Evolutionary conservation across 2,888 invertebrate species (phyloP).

Genomic region (Scaptomyza parva): DNA sequence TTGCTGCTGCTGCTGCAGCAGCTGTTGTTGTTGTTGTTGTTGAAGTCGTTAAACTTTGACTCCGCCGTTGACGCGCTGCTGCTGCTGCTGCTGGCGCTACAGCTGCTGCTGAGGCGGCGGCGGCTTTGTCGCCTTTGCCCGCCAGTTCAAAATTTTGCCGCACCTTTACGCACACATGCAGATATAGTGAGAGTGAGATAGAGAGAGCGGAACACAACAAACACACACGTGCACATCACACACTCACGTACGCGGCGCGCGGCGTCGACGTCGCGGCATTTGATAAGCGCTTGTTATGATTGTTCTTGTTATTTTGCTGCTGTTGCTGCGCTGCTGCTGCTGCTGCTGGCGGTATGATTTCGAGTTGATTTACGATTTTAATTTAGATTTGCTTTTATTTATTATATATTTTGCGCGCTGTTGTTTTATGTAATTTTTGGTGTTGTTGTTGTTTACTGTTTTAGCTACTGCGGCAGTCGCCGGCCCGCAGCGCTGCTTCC

Average conservation of each 20-base stretch:
- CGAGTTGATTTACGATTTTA: constrained; percentile 58
- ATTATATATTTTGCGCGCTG: constrained; percentile 30
- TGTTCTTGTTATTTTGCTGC: constrained; percentile 20
- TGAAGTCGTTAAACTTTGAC: constrained; percentile 54
- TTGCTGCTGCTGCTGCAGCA: constrained; percentile 18
- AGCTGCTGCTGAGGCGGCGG: constrained; percentile 41
- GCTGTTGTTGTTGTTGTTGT: constrained; percentile 29
- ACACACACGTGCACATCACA: constrained; percentile 7
- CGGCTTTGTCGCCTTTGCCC: constrained; percentile 73
- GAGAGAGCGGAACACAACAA: neutral
- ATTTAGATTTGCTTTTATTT: constrained; percentile 40
- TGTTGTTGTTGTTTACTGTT: constrained; percentile 16
- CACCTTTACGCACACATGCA: constrained; percentile 60
- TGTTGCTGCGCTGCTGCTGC: constrained; percentile 18
- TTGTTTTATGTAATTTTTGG: constrained; percentile 55
- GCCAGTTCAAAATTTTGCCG: constrained; percentile 71
- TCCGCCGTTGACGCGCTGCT: constrained; percentile 69
- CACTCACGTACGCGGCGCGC: constrained; percentile 65
- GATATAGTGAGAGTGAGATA: constrained; percentile 26
- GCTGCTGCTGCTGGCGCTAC: constrained; percentile 34
- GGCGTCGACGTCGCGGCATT: constrained; percentile 73
- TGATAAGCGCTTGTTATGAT: constrained; percentile 58
- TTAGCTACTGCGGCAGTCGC: constrained; percentile 43
- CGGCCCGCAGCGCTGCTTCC: constrained; percentile 58
- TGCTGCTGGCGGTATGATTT: constrained; percentile 41